phyloP scores from a whole-genome alignment of 2,888 invertebrate species.

The Tyria jacobaeae region DNA sequence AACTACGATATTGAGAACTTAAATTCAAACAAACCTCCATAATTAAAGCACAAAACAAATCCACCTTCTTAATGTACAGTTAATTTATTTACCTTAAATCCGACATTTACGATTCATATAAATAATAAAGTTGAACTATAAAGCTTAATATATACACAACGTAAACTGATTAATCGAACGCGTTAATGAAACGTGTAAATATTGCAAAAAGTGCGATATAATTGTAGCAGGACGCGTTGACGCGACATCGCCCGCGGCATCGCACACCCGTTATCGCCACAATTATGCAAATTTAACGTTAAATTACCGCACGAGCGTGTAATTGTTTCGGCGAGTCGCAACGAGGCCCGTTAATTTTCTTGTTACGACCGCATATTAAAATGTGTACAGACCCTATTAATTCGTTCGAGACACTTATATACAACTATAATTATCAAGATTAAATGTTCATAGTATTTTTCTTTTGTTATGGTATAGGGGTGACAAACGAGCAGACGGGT shows the following conservation, averaged over 20 bases:
- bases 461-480: no score
- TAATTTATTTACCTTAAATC: constrained; percentile 23
- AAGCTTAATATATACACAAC: constrained; percentile 25
- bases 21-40: neutral
- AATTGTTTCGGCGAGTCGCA: constrained; percentile 56
- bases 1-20: no score
- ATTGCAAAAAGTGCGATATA: constrained; percentile 53
- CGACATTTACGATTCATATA: neutral
- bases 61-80: neutral
- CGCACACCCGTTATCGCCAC: constrained; percentile 67
- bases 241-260: constrained; percentile 62
- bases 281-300: constrained; percentile 79
- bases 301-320: constrained; percentile 66
- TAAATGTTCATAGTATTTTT: constrained; percentile 21
- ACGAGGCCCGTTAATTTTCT: constrained; percentile 55
- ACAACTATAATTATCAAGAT: constrained; percentile 40
- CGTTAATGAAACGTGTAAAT: constrained; percentile 53
- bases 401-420: constrained; percentile 30
- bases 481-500: no score
- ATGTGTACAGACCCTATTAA: constrained; percentile 57
- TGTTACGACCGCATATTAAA: constrained; percentile 58
- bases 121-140: constrained; percentile 14
- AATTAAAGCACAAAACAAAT: neutral
- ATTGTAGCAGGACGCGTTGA: constrained; percentile 62
- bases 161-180: constrained; percentile 47